Base-by-base conservation (phyloP, 2,888 invertebrate species). In the Tinea pellionella region DNA sequence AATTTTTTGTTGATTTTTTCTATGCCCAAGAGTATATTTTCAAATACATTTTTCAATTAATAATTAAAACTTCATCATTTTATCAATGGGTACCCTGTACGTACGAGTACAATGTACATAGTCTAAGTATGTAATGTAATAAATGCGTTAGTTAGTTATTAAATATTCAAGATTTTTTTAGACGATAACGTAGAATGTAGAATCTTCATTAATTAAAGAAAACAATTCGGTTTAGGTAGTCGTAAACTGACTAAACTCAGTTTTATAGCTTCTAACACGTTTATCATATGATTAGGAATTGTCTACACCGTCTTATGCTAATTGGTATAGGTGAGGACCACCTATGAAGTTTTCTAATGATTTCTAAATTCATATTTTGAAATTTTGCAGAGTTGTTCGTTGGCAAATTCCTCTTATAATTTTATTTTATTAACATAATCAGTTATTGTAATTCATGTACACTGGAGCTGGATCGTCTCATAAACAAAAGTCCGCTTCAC, bases 321-420 rank as follows among this genome's bases (percentile, higher is more conserved):
- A 84, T 84, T 78, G 77, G 72, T 66, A 64, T 64, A 66, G 67
- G 63, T 64, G 69, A 9, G 43, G 85, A 83, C 85, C 85, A 85
- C 85, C 85, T 68, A 71, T 70, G 82, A 68, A 63, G 84, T 63
- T 53, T 53, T 53, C 2, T 18, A 3, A 18, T 12, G 3, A 53
- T 53, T 53, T 9, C 24, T 24, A 24, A 47, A 47, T n/a, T 47
- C 15, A 47, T 47, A n/a, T 41, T 41, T 41, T 41, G 24, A 41
- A 41, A 41, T 41, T 8, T 41, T 41, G 8, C 8, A n/a, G n/a
- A n/a, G n/a, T n/a, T n/a, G n/a, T n/a, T n/a, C n/a, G n/a, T n/a
- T n/a, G n/a, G n/a, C n/a, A n/a, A n/a, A n/a, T n/a, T n/a, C n/a
- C n/a, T n/a, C n/a, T n/a, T n/a, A n/a, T n/a, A n/a, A n/a, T n/a